A percentile compares a stretch with the other conserved stretches of the same genome.
phyloP scores from a whole-genome alignment of 2,888 invertebrate genomes.

The Parelbella ahira region DNA sequence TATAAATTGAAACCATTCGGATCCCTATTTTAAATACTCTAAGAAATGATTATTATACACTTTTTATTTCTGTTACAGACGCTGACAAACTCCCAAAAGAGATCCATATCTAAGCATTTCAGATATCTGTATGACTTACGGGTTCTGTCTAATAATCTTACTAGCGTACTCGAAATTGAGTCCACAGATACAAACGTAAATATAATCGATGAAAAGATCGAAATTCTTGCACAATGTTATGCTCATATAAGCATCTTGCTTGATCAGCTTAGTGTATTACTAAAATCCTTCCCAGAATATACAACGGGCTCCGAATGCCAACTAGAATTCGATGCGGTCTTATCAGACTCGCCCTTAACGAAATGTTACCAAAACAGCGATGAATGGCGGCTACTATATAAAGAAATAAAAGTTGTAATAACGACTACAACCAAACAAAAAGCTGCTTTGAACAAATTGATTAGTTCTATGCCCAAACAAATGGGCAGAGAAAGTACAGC shows the following conservation, averaged over 20 bases:
- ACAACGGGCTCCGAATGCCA: conserved; percentile 40
- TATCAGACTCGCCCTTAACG: conserved; percentile 59
- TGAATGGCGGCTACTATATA: conserved; percentile 57
- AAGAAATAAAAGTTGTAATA: conserved; percentile 52
- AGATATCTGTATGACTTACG: conserved; percentile 80
- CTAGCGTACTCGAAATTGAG: conserved; percentile 54
- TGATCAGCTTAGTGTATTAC: conserved; percentile 84
- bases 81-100: conserved; percentile 84
- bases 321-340: conserved; percentile 57
- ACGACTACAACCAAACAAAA: conserved; percentile 59
- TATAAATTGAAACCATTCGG: too few species aligned
- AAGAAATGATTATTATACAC: too few species aligned
- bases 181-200: conserved; percentile 45
- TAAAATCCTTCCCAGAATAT: conserved; percentile 76
- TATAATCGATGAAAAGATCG: conserved; percentile 53
- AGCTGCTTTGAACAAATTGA: conserved; percentile 51
- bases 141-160: conserved; percentile 62
- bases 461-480: conserved; percentile 47
- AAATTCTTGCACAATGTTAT: conserved; percentile 68
- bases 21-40: too few species aligned
- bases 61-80: conserved; percentile 60
- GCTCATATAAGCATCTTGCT: conserved; percentile 77
- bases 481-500: conserved; percentile 39
- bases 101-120: conserved; percentile 79
- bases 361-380: conserved; percentile 61